Conservation (phyloP, 2,888 invertebrate species). For the Drosophila robusta region DNA sequence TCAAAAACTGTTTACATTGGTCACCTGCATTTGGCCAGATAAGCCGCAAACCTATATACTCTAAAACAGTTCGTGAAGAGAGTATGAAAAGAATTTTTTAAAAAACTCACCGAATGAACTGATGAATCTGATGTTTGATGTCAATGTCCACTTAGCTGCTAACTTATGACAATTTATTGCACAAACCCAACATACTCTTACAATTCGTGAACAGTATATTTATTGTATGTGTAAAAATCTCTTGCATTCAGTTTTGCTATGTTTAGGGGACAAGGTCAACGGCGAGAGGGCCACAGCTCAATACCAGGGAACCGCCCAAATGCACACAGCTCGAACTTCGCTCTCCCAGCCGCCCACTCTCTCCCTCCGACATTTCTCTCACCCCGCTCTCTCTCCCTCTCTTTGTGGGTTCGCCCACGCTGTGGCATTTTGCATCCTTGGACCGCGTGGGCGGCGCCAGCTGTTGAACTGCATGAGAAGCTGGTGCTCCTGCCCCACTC, state of each 20-base stretch:
- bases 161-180: no score
- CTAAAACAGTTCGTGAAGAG: no score
- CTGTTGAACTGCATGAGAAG: slow-evolving; percentile 44
- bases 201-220: not conserved
- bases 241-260: not conserved
- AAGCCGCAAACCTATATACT: no score
- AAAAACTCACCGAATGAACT: no score
- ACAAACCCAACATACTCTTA: not conserved
- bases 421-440: slow-evolving; percentile 37
- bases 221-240: slow-evolving; percentile 13
- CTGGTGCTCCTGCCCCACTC: slow-evolving; percentile 15
- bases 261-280: slow-evolving; percentile 62
- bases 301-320: slow-evolving; percentile 24
- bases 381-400: not conserved
- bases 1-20: no score
- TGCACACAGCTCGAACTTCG: slow-evolving; percentile 22
- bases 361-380: not conserved
- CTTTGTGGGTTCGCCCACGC: slow-evolving; percentile 32
- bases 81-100: no score
- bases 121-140: no score
- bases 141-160: no score
- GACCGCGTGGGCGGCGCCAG: slow-evolving; percentile 39
- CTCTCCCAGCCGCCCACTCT: not conserved
- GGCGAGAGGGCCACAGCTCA: slow-evolving; percentile 17
- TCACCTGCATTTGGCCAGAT: no score